Evolutionary conservation across 1,140 invertebrate genomes (phyloP).

Genomic region (Drosophila virilis): DNA sequence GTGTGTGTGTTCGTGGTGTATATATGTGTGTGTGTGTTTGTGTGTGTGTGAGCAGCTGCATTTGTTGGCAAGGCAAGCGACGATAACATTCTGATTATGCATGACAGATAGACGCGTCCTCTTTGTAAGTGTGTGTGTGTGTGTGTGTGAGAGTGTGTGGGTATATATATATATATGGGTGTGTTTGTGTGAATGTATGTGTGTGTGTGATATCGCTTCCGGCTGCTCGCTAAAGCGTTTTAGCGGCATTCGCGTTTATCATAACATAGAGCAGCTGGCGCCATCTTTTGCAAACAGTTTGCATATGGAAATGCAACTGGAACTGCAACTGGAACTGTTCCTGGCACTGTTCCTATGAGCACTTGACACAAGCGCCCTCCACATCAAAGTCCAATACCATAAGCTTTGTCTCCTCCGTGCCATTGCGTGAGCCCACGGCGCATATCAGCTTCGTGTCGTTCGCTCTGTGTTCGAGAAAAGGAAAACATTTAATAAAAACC

Average conservation of each 20-base stretch:
- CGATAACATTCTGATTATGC: slow-evolving; percentile 53
- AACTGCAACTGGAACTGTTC: slow-evolving; percentile 24
- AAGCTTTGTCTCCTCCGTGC: slow-evolving; percentile 99
- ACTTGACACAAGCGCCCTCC: slow-evolving; percentile 88
- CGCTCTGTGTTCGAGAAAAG: slow-evolving; percentile 85
- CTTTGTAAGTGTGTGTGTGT: slow-evolving; percentile 31
- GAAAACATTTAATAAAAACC: not conserved
- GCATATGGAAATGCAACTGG: slow-evolving; percentile 29
- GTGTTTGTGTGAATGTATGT: slow-evolving; percentile 1
- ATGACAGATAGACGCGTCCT: slow-evolving; percentile 42
- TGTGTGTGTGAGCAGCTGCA: slow-evolving; percentile 61
- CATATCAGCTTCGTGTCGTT: slow-evolving; percentile 98
- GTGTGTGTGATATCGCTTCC: slow-evolving; percentile 21
- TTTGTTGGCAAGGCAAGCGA: slow-evolving; percentile 78
- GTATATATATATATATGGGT: slow-evolving; percentile 6
- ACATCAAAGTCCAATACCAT: slow-evolving; percentile 98
- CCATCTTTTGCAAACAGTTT: slow-evolving; percentile 15
- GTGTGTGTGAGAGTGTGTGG: slow-evolving; percentile 31
- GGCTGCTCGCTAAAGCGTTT: slow-evolving; percentile 12
- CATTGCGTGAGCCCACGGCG: slow-evolving; percentile 98
- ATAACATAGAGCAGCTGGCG: slow-evolving; percentile 35
- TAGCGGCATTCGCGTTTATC: slow-evolving; percentile 28
- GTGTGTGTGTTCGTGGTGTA: too few relatives aligned
- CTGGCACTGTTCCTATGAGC: slow-evolving; percentile 79
- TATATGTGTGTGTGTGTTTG: slow-evolving; percentile 37